Percentiles rank a stretch among this genome's conserved stretches.
Conservation (phyloP, 2,888 invertebrate genomes). For the Keiferia lycopersicella region DNA sequence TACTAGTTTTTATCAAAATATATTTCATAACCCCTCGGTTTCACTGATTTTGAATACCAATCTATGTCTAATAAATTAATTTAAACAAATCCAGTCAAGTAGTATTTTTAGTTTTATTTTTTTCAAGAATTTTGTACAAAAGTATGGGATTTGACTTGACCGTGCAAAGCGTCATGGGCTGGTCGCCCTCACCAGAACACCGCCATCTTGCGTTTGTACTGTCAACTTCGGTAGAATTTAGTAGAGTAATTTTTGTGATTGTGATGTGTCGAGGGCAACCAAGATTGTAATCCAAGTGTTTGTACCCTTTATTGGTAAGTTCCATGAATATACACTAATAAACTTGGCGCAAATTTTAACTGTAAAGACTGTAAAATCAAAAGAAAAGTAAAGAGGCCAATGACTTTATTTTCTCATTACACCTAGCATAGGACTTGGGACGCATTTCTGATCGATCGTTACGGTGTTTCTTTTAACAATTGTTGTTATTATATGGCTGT, state of each 20-base stretch:
- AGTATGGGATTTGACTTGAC: conserved; percentile 31
- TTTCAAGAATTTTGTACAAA: not conserved
- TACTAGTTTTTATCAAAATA: not conserved
- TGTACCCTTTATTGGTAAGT: conserved; percentile 65
- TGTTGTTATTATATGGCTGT: conserved; percentile 19
- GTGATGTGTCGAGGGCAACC: conserved; percentile 53
- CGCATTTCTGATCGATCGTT: conserved; percentile 38
- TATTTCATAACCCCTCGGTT: not conserved
- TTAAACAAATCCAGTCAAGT: not conserved
- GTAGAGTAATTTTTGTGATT: conserved; percentile 63
- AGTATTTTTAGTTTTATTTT: not conserved
- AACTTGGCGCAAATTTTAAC: conserved; percentile 73
- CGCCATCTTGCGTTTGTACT: conserved; percentile 74
- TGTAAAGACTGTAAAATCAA: conserved; percentile 34
- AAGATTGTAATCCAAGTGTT: conserved; percentile 59
- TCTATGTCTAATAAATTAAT: not conserved
- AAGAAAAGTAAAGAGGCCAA: conserved; percentile 26
- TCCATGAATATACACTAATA: conserved; percentile 50
- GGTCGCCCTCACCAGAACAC: conserved; percentile 37
- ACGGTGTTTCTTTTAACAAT: conserved; percentile 31
- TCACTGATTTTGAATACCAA: not conserved
- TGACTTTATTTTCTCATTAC: conserved; percentile 31
- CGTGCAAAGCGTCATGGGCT: conserved; percentile 31
- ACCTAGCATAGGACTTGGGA: too few relatives aligned
- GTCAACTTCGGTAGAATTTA: conserved; percentile 65